These are phyloP conservation scores for Tragulus kanchil DNA, from an alignment of 2,113 vertebrate genomes.

Conservation along the genomic window DNA sequence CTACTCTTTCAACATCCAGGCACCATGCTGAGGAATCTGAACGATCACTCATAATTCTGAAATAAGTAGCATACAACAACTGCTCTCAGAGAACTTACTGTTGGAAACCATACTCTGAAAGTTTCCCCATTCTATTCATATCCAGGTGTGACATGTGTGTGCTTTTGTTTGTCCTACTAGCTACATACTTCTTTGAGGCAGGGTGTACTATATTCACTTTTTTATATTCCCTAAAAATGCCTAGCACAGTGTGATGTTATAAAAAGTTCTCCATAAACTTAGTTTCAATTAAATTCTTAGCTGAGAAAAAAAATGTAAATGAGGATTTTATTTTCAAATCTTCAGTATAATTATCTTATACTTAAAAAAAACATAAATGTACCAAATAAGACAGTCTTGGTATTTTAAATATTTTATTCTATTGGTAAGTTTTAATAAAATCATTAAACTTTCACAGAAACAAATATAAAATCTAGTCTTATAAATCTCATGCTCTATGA, in stretches of 20 bases:
- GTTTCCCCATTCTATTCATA: background rate
- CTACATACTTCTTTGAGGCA: background rate
- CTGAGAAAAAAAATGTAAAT: constrained; percentile 23
- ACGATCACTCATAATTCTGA: constrained; percentile 22
- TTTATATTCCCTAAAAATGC: background rate
- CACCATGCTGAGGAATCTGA: background rate
- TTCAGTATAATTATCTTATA: constrained; percentile 1
- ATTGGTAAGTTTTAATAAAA: constrained; percentile 22
- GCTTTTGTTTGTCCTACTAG: constrained; percentile 2
- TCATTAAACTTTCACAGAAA: constrained; percentile 48
- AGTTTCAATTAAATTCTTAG: background rate
- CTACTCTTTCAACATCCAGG: background rate
- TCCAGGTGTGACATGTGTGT: background rate
- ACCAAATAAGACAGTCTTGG: constrained; percentile 9
- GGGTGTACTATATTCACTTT: background rate
- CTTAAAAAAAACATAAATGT: background rate
- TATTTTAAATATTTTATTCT: constrained; percentile 53
- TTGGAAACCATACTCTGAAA: background rate
- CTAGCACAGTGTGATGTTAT: background rate
- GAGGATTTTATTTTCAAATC: constrained; percentile 47
- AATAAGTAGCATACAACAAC: background rate
- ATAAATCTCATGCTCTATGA: constrained; percentile 49
- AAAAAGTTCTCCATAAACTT: constrained; percentile 38
- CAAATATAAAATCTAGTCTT: constrained; percentile 38
- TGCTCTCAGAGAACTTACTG: background rate